Conservation (phyloP, 2,113 vertebrate species). For the Dipodomys stephensi region DNA sequence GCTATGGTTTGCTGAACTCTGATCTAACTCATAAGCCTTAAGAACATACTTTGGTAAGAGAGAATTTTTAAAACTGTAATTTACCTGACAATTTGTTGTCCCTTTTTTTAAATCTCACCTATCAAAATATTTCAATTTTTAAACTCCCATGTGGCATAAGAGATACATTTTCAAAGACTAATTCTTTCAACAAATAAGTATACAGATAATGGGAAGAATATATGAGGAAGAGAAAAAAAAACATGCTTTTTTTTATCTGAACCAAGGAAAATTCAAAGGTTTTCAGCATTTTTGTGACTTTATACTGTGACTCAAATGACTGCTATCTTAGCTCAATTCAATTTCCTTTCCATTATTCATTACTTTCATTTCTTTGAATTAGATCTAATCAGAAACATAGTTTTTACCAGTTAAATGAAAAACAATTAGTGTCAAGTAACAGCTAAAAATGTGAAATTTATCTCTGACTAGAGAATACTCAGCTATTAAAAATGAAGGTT, state of each 20-base stretch:
- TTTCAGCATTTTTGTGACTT: conserved; percentile 29
- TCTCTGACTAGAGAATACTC: conserved; percentile 43
- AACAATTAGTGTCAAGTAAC: conserved; percentile 28
- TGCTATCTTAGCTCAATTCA: conserved; percentile 7
- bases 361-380: conserved; percentile 57
- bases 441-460: conserved; percentile 21
- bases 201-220: not conserved
- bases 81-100: conserved; percentile 4
- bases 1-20: not conserved
- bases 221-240: conserved; percentile 17
- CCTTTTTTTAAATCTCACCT: conserved; percentile 41
- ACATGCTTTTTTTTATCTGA: not conserved
- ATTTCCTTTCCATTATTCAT: conserved; percentile 39
- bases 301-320: not conserved
- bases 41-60: not conserved
- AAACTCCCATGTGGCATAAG: not conserved
- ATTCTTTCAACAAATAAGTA: conserved; percentile 3
- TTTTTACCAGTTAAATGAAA: conserved; percentile 48
- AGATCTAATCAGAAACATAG: conserved; percentile 52
- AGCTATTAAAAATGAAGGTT: conserved; percentile 32
- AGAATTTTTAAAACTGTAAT: not conserved
- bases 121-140: conserved; percentile 34
- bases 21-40: not conserved
- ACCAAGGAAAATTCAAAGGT: not conserved
- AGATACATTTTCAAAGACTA: conserved; percentile 26